Percentiles rank a stretch among this genome's conserved stretches.
These are phyloP conservation scores for Morus bassanus DNA, from an alignment of 2,797 vertebrate genomes.

Conservation along the genomic window DNA sequence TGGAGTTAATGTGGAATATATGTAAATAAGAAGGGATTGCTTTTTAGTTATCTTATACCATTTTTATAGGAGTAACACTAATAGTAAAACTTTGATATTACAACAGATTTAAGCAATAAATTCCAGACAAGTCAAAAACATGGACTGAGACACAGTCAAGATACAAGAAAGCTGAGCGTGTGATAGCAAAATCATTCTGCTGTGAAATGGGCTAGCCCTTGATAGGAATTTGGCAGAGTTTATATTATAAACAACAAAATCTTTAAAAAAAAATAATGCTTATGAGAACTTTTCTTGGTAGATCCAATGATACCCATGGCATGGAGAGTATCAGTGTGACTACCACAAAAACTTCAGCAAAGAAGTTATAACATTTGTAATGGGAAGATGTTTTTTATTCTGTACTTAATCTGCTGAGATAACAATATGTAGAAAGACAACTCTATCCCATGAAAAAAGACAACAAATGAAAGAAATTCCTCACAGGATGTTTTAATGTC, in stretches of 20 bases:
- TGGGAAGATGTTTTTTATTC: conserved; percentile 5
- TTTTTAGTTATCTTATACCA: conserved; percentile 37
- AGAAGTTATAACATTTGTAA: background rate
- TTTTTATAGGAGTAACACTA: conserved; percentile 35
- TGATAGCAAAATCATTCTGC: background rate
- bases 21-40: conserved; percentile 47
- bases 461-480: background rate
- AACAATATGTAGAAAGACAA: background rate
- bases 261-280: background rate
- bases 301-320: too few relatives aligned
- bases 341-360: background rate
- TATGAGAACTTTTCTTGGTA: background rate
- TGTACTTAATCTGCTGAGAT: background rate
- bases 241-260: background rate
- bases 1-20: background rate
- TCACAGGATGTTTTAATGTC: background rate
- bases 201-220: background rate
- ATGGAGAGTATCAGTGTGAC: background rate
- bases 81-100: conserved; percentile 47
- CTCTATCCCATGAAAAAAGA: background rate
- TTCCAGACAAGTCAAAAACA: conserved; percentile 18
- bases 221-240: background rate
- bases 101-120: conserved; percentile 50
- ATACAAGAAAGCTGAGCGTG: background rate
- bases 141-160: background rate